These are phyloP conservation scores for Pilophorus perplexus DNA, from an alignment of 2,888 invertebrate species.

Conservation along the genomic window DNA sequence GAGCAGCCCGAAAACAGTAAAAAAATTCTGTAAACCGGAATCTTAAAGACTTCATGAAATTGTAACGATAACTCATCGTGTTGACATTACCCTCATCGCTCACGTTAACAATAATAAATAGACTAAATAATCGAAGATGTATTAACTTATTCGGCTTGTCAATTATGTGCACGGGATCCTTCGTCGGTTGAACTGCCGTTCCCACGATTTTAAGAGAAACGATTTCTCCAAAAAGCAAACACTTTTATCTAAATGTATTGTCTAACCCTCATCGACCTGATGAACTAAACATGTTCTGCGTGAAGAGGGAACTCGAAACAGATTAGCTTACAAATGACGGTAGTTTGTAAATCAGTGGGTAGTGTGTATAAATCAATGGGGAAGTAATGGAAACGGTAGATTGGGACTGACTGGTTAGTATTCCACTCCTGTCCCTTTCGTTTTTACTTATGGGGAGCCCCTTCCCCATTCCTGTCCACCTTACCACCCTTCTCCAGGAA, in stretches of 20 bases:
- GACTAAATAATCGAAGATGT: too few species aligned
- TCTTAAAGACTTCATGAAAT: too few species aligned
- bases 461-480: too few species aligned
- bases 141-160: too few species aligned
- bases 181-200: too few species aligned
- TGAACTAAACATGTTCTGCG: slow-evolving; percentile 36
- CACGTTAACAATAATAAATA: too few species aligned
- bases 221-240: slow-evolving; percentile 8
- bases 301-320: slow-evolving; percentile 26
- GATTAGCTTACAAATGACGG: slow-evolving; percentile 41
- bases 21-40: too few species aligned
- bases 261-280: slow-evolving; percentile 29
- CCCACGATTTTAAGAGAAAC: slow-evolving; percentile 17
- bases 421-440: slow-evolving; percentile 10
- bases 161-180: too few species aligned
- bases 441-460: neutral
- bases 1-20: too few species aligned
- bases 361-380: slow-evolving; percentile 37
- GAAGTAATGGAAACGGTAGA: slow-evolving; percentile 22
- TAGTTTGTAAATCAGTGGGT: slow-evolving; percentile 41
- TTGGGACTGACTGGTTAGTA: slow-evolving; percentile 27
- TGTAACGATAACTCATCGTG: too few species aligned
- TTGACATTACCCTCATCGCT: too few species aligned
- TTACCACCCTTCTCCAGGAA: too few species aligned
- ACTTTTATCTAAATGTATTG: slow-evolving; percentile 37